phyloP scores from a whole-genome alignment of 2,888 invertebrate genomes.

The Metalampra italica region DNA sequence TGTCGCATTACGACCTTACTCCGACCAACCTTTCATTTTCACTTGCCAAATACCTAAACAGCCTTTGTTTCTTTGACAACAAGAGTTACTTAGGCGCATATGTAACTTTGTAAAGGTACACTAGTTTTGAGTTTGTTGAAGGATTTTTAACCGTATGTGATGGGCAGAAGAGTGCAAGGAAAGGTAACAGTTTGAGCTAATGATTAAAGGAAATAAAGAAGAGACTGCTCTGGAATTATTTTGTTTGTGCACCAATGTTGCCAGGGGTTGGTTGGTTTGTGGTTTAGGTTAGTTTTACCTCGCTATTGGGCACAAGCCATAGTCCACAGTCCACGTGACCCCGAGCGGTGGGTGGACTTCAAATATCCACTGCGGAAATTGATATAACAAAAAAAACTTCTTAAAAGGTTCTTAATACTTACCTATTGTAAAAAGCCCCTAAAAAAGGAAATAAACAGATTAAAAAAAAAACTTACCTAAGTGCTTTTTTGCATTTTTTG shows the following conservation, averaged over 20 bases:
- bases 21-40: slow-evolving; percentile 49
- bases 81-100: slow-evolving; percentile 21
- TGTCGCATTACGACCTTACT: slow-evolving; percentile 73
- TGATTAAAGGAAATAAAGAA: slow-evolving; percentile 62
- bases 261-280: slow-evolving; percentile 9
- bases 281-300: too few species aligned
- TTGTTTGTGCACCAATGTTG: slow-evolving; percentile 25
- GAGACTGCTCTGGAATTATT: slow-evolving; percentile 49
- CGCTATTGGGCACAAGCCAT: too few species aligned
- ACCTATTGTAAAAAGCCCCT: too few species aligned
- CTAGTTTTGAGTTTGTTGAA: slow-evolving; percentile 19
- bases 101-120: slow-evolving; percentile 27
- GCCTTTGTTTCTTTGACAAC: slow-evolving; percentile 11
- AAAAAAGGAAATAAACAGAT: too few species aligned
- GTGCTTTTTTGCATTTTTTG: too few species aligned
- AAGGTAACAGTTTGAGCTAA: slow-evolving; percentile 48
- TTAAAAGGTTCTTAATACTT: too few species aligned
- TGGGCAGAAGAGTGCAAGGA: slow-evolving; percentile 31
- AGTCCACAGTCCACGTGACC: too few species aligned
- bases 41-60: slow-evolving; percentile 15
- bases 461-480: too few species aligned
- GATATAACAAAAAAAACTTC: too few species aligned
- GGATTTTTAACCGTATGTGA: slow-evolving; percentile 38
- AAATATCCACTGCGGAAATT: too few species aligned
- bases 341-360: too few species aligned